A percentile compares a stretch with the other conserved stretches of the same genome.
Conservation (phyloP, 1,140 invertebrate species). For the Drosophila varians region DNA sequence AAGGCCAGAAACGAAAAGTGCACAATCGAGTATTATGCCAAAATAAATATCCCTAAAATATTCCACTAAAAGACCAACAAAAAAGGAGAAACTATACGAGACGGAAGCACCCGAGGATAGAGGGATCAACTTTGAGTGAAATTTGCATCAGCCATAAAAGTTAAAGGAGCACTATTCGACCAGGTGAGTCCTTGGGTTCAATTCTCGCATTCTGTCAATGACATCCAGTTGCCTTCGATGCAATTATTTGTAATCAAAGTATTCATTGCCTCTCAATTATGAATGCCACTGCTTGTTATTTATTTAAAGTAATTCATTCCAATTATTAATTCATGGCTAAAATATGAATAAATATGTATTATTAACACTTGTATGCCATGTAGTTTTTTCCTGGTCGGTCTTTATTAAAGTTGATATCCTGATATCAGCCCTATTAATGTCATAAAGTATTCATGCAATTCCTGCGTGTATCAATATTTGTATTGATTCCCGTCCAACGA, state of each 20-base stretch:
- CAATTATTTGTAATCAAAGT: constrained; percentile 35
- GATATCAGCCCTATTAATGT: constrained; percentile 11
- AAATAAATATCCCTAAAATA: constrained; percentile 39
- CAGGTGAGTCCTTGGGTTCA: constrained; percentile 35
- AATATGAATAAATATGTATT: constrained; percentile 6
- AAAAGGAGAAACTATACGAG: constrained; percentile 16
- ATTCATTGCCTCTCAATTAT: constrained; percentile 30
- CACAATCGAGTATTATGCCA: constrained; percentile 48
- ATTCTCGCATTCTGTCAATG: constrained; percentile 8
- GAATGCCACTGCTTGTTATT: constrained; percentile 28
- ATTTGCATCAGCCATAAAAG: constrained; percentile 51
- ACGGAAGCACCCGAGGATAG: neutral
- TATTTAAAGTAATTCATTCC: constrained; percentile 30
- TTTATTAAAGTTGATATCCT: neutral
- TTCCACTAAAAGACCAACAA: constrained; percentile 8
- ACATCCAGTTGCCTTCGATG: neutral
- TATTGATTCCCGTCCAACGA: constrained; percentile 2
- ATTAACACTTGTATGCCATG: constrained; percentile 21
- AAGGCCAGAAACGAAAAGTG: constrained; percentile 44
- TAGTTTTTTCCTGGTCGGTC: neutral
- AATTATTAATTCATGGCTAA: constrained; percentile 30
- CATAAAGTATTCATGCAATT: constrained; percentile 33
- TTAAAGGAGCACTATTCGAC: constrained; percentile 3
- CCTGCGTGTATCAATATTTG: constrained; percentile 33
- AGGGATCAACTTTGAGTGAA: constrained; percentile 13